Percentiles rank a stretch among this genome's conserved stretches.
Evolutionary conservation across 2,888 invertebrate genomes (phyloP).

Genomic region (Luperina nickerlii): DNA sequence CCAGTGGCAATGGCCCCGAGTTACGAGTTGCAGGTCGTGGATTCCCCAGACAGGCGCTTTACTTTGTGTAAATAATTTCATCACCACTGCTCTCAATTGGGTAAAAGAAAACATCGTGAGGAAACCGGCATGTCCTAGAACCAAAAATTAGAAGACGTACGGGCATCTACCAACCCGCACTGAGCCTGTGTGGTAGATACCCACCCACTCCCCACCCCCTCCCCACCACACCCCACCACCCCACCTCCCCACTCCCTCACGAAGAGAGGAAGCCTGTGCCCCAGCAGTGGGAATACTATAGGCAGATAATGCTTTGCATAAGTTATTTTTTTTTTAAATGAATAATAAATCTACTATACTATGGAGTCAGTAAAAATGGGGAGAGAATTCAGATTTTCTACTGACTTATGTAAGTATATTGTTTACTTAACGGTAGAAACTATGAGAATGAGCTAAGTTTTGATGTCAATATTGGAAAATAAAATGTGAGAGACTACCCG

Average conservation of each 20-base stretch:
- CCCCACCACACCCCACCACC: too few relatives aligned
- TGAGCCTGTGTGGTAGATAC: not conserved
- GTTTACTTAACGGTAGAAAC: conserved; percentile 4
- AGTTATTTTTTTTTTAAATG: not conserved
- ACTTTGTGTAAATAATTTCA: not conserved
- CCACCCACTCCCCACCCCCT: too few relatives aligned
- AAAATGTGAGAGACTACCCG: conserved; percentile 20
- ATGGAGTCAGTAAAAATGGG: not conserved
- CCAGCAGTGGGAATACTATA: not conserved
- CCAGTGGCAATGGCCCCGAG: not conserved
- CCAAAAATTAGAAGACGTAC: not conserved
- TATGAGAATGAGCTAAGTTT: conserved; percentile 34
- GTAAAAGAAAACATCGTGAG: not conserved
- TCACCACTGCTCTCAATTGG: not conserved
- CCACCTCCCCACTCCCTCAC: too few relatives aligned
- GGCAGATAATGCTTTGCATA: not conserved
- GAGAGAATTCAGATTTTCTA: not conserved
- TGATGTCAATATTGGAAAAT: conserved; percentile 39
- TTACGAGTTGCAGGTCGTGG: not conserved
- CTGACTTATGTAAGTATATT: not conserved
- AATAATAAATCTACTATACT: not conserved
- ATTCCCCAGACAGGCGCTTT: not conserved
- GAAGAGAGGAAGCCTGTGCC: not conserved
- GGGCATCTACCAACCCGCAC: not conserved
- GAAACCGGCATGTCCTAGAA: not conserved